Conservation (phyloP, 2,888 invertebrate genomes). For the Phyto melanocephala region DNA sequence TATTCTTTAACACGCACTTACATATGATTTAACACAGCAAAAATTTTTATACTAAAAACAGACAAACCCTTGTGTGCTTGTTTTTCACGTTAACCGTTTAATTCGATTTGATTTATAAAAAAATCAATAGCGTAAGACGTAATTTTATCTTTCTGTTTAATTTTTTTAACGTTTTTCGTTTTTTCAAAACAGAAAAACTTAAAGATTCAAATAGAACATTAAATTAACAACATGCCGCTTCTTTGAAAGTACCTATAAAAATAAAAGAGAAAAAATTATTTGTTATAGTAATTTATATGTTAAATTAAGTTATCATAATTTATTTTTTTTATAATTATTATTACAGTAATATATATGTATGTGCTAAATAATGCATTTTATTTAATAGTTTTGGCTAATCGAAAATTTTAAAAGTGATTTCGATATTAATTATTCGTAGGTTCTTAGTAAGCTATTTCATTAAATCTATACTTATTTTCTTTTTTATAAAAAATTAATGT, state of each 20-base stretch:
- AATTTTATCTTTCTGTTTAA: slow-evolving; percentile 14
- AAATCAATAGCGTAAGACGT: slow-evolving; percentile 58
- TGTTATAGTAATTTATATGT: background rate
- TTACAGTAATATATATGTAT: background rate
- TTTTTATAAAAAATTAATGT: too few relatives aligned
- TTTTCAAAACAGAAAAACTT: slow-evolving; percentile 44
- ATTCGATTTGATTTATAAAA: slow-evolving; percentile 37
- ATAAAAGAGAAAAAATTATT: background rate
- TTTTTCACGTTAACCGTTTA: background rate
- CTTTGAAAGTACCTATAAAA: slow-evolving; percentile 23
- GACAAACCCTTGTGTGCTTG: background rate
- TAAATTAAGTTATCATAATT: too few relatives aligned
- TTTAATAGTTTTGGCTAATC: too few relatives aligned
- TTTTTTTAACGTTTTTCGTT: slow-evolving; percentile 13
- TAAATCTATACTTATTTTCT: too few relatives aligned
- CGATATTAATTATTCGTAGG: too few relatives aligned
- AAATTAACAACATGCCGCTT: slow-evolving; percentile 65
- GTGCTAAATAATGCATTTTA: background rate
- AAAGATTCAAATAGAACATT: slow-evolving; percentile 39
- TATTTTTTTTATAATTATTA: background rate
- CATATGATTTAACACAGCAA: too few relatives aligned
- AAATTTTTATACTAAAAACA: slow-evolving; percentile 73
- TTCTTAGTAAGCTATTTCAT: too few relatives aligned
- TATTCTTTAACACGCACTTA: background rate
- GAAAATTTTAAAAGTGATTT: too few relatives aligned